Evolutionary conservation across 2,797 vertebrate species (phyloP).

Genomic region (Neomorphus geoffroyi): DNA sequence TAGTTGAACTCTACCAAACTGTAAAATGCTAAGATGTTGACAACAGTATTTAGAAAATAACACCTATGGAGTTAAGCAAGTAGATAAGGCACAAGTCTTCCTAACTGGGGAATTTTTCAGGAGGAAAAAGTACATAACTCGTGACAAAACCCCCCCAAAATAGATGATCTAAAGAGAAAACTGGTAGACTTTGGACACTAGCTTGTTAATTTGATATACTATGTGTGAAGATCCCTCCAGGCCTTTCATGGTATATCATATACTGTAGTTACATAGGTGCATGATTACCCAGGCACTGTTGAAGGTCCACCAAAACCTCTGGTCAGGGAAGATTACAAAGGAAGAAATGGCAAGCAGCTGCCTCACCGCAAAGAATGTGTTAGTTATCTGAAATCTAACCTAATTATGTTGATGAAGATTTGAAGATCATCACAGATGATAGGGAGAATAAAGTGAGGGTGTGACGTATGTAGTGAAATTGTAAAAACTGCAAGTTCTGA

Average conservation of each 20-base stretch:
- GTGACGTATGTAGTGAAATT: not conserved
- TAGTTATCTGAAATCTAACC: not conserved
- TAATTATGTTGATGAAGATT: not conserved
- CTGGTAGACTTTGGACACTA: not conserved
- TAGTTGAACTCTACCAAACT: not conserved
- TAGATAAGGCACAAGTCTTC: not conserved
- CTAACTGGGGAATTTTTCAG: not conserved
- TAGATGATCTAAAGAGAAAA: not conserved
- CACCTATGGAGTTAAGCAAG: not conserved
- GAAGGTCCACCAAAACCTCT: not conserved
- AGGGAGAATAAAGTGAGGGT: not conserved
- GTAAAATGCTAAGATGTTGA: not conserved
- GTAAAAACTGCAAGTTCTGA: not conserved
- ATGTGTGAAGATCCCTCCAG: not conserved
- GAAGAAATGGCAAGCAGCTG: not conserved
- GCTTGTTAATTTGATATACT: not conserved
- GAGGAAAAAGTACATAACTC: not conserved
- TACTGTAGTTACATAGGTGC: not conserved
- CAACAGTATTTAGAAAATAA: not conserved
- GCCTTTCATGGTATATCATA: not conserved
- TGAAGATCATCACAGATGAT: not conserved
- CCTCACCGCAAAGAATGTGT: not conserved
- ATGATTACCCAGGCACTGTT: not conserved
- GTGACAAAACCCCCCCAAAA: not conserved
- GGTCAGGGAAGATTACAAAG: not conserved